A percentile compares a stretch with the other conserved stretches of the same genome.
phyloP scores from a whole-genome alignment of 2,113 vertebrate species.

The Rafetus swinhoei region DNA sequence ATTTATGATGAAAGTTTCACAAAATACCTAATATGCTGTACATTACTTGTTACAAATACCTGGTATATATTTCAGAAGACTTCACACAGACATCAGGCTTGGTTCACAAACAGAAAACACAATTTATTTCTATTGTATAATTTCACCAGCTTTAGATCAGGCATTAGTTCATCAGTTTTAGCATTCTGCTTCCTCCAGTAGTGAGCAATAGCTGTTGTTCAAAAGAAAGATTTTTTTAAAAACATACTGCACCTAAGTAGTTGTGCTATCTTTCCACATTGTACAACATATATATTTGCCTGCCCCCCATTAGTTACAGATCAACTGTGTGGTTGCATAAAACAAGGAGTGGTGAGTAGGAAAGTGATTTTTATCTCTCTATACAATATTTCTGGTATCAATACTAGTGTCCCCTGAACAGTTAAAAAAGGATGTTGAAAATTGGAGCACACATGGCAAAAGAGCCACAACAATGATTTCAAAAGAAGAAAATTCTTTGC shows the following conservation, averaged over 20 bases:
- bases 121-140: not conserved
- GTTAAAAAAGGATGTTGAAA: not conserved
- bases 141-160: not conserved
- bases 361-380: not conserved
- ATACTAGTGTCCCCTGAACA: not conserved
- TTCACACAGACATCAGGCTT: not conserved
- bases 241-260: not conserved
- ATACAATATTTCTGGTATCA: not conserved
- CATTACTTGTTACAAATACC: not conserved
- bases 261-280: not conserved
- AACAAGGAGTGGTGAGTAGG: not conserved
- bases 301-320: not conserved
- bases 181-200: not conserved
- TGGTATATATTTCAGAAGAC: not conserved
- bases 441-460: not conserved
- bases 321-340: not conserved
- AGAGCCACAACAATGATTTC: not conserved
- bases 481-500: not conserved
- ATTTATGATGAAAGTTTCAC: conserved; percentile 15
- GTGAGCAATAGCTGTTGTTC: not conserved
- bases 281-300: not conserved
- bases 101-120: not conserved
- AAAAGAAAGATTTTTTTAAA: not conserved
- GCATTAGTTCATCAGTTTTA: not conserved
- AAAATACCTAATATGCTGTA: conserved; percentile 28